Percentiles rank a stretch among this genome's conserved stretches.
Evolutionary conservation across 2,888 invertebrate species (phyloP).

Genomic region (Mimachlamys varia): DNA sequence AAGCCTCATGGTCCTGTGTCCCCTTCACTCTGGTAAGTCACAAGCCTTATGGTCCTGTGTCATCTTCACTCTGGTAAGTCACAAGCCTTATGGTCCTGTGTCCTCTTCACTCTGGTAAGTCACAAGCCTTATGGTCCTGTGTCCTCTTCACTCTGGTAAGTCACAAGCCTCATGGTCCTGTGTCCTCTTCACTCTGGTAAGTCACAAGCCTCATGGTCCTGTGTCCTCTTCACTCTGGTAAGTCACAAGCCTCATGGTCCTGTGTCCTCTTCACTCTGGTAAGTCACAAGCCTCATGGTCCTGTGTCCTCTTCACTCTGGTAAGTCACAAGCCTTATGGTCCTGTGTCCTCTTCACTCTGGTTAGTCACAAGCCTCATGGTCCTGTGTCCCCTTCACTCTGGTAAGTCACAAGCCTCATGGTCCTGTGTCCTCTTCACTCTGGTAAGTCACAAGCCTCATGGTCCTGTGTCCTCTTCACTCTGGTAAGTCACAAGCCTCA

Average conservation of each 20-base stretch:
- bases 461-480: conserved; percentile 88
- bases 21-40: too few relatives aligned
- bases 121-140: conserved; percentile 90
- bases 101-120: conserved; percentile 88
- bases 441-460: conserved; percentile 90
- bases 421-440: conserved; percentile 88
- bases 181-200: conserved; percentile 86
- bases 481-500: conserved; percentile 90
- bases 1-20: conserved; percentile 89
- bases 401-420: conserved; percentile 91
- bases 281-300: conserved; percentile 91
- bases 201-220: conserved; percentile 92
- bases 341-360: conserved; percentile 87
- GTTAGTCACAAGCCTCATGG: conserved; percentile 91
- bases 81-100: conserved; percentile 90
- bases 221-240: conserved; percentile 86
- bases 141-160: conserved; percentile 87
- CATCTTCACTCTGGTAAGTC: conserved; percentile 87
- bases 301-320: conserved; percentile 87
- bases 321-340: conserved; percentile 92
- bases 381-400: conserved; percentile 88
- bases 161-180: conserved; percentile 91
- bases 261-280: conserved; percentile 87
- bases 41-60: too few relatives aligned
- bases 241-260: conserved; percentile 91